These are phyloP conservation scores for Rhagonycha fulva DNA, from an alignment of 2,888 invertebrate genomes.

Conservation along the genomic window DNA sequence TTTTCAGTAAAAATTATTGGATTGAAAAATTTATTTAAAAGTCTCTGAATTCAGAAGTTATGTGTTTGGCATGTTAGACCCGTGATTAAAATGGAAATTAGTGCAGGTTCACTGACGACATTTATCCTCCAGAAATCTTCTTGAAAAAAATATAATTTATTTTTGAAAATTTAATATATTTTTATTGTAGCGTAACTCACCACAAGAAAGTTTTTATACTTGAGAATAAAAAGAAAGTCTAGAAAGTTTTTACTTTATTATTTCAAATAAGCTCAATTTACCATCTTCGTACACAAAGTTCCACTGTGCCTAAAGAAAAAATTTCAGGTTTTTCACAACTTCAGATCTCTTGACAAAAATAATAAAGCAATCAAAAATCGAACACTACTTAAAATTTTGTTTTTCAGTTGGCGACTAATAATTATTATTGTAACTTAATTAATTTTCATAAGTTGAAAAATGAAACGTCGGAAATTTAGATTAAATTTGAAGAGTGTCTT, in stretches of 20 bases:
- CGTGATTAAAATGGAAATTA: background rate
- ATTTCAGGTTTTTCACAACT: background rate
- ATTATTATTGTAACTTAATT: background rate
- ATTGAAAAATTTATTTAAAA: background rate
- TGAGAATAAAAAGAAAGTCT: background rate
- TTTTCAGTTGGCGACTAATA: background rate
- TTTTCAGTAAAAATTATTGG: background rate
- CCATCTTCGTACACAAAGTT: background rate
- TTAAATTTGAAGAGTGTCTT: background rate
- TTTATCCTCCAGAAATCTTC: background rate
- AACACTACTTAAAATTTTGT: background rate
- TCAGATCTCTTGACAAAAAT: background rate
- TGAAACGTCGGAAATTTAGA: background rate
- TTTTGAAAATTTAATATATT: background rate
- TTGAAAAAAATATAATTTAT: background rate
- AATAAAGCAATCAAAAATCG: background rate
- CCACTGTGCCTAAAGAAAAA: background rate
- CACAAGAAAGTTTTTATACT: background rate
- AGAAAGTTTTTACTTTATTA: background rate
- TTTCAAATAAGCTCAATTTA: background rate
- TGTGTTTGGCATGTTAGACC: background rate
- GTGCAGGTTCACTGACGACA: background rate
- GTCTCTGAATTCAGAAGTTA: background rate
- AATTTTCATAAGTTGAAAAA: background rate
- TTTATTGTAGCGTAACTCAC: background rate